These are phyloP conservation scores for Orthosia gothica DNA, from an alignment of 2,888 invertebrate genomes.

Conservation along the genomic window DNA sequence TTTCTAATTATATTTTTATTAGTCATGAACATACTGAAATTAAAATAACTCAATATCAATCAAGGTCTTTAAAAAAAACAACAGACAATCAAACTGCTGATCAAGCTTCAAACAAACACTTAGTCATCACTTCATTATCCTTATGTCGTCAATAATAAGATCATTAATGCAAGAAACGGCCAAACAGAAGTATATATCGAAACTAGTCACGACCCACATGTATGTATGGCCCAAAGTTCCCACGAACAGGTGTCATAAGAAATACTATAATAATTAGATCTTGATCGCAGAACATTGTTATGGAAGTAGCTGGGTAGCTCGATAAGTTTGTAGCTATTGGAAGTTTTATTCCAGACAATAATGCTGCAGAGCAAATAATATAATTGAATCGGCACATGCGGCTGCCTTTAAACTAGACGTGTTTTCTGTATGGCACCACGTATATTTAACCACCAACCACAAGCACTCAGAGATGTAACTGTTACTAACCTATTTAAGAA, in stretches of 20 bases:
- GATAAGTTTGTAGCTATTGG: constrained; percentile 22
- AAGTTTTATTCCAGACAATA: neutral
- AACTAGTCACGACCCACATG: constrained; percentile 66
- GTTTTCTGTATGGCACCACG: too few species aligned
- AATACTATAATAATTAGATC: constrained; percentile 67
- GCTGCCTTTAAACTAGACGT: neutral
- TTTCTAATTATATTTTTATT: too few species aligned
- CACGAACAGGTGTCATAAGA: constrained; percentile 65
- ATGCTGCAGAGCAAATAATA: neutral
- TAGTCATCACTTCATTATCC: constrained; percentile 34
- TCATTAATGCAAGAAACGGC: constrained; percentile 49
- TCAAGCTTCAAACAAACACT: constrained; percentile 11
- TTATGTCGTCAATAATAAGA: constrained; percentile 58
- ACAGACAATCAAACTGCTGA: constrained; percentile 26
- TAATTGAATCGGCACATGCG: neutral
- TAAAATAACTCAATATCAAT: neutral
- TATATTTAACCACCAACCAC: too few species aligned
- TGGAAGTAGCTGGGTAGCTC: constrained; percentile 32
- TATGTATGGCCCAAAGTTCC: constrained; percentile 48
- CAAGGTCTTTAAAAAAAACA: constrained; percentile 18
- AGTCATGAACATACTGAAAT: neutral
- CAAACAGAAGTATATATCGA: constrained; percentile 54
- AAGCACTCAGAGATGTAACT: too few species aligned
- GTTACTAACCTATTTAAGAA: too few species aligned
- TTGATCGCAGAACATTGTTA: constrained; percentile 52